Base-by-base conservation (phyloP, 2,113 vertebrate species). In the Chroicocephalus ridibundus region DNA sequence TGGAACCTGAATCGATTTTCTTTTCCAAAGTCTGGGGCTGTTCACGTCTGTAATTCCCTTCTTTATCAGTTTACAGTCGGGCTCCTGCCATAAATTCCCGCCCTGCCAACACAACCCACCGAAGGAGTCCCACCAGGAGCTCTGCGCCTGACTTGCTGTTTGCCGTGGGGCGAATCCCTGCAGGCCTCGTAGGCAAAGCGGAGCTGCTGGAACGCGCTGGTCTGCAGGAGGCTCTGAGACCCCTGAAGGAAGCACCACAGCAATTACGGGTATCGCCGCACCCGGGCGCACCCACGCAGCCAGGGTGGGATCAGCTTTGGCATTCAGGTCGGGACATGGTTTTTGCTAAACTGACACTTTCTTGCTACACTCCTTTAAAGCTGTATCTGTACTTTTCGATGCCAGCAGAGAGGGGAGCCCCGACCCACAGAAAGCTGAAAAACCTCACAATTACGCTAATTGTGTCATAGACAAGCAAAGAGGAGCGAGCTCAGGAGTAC, bases 361-460 rank as follows among this genome's bases (percentile, higher is more conserved):
- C 81, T 66, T 10, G 25, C 46, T n/a, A 24, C 0, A 2, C 13
- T 40, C 24, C 40, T 55, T 5, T 3, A 24, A 18, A 90, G 70
- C 82, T 32, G 10, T 26, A 5, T 3, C 57, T 14, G 16, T 34
- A 2, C 42, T 6, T 51, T 2, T 3, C 0, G 1, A 8, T n/a
- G 24, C 17, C 75, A 60, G n/a, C 60, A 34, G 0, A 32, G 44
- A 44, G 54, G 68, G 42, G 11, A 44, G 36, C 44, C 51, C 42
- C 1, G 2, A 25, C 2, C 4, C 86, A 3, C 0, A 6, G 64
- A 16, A 14, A 64, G 47, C 4, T 24, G 8, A 11, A 71, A n/a
- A 18, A 17, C 25, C 15, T 25, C 60, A 4, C 6, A 1, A 0
- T 1, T 14, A 0, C 3, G 51, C 8, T 34, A 8, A 44, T 0